These are phyloP conservation scores for Cotesia vestalis DNA, from an alignment of 1,140 invertebrate species.

Conservation along the genomic window DNA sequence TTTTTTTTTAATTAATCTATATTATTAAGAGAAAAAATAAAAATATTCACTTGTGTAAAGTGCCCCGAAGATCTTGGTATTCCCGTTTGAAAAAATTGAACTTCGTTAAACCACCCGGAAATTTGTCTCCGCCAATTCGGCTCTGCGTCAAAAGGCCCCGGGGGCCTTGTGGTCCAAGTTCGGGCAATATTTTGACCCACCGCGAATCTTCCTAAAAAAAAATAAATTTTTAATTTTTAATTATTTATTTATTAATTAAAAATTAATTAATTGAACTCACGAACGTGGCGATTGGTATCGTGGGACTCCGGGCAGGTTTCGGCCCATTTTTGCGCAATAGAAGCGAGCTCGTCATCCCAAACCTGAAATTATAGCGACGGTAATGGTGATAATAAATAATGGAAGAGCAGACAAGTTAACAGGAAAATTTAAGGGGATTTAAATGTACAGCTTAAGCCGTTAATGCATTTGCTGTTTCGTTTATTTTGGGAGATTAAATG, in stretches of 20 bases:
- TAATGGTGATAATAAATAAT: constrained; percentile 18
- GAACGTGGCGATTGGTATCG: constrained; percentile 71
- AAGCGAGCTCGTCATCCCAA: constrained; percentile 89
- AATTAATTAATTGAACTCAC: constrained; percentile 63
- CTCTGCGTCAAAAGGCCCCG: constrained; percentile 68
- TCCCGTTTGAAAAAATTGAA: constrained; percentile 73
- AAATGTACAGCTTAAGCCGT: constrained; percentile 29
- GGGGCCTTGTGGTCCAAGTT: constrained; percentile 78
- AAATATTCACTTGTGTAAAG: constrained; percentile 77
- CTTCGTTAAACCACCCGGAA: constrained; percentile 83
- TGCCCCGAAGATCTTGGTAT: constrained; percentile 78
- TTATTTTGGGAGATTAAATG: background rate
- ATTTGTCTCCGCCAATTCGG: constrained; percentile 80
- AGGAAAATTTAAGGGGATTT: constrained; percentile 7
- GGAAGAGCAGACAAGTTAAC: constrained; percentile 1
- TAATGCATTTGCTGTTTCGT: constrained; percentile 19
- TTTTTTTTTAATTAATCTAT: background rate
- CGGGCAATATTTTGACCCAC: constrained; percentile 86
- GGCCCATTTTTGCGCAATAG: constrained; percentile 83
- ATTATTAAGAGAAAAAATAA: constrained; percentile 7
- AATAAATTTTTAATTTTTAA: too few species aligned
- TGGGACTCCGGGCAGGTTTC: constrained; percentile 80
- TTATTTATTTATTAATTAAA: background rate
- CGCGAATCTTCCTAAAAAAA: constrained; percentile 72
- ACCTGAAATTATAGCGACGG: constrained; percentile 60